These are phyloP conservation scores for Chroicocephalus ridibundus DNA, from an alignment of 2,113 vertebrate genomes.

Conservation along the genomic window DNA sequence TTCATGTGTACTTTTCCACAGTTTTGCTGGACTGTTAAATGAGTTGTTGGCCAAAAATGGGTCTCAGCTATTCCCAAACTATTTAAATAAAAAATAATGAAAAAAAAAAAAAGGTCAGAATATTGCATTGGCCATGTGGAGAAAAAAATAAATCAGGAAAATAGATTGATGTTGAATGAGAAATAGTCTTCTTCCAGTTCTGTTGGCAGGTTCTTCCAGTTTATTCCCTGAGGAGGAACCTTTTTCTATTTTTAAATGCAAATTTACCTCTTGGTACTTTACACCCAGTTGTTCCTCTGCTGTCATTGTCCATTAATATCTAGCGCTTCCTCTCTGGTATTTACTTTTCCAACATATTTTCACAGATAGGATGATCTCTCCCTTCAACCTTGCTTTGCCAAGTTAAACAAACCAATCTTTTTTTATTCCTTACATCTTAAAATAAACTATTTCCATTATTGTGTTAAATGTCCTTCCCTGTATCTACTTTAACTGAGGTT, in stretches of 20 bases:
- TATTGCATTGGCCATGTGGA: background rate
- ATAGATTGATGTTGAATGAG: background rate
- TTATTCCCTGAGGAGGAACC: background rate
- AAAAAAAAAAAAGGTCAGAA: background rate
- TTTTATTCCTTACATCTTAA: background rate
- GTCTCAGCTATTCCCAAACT: background rate
- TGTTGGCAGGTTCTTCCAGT: background rate
- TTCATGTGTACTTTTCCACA: background rate
- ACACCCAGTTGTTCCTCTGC: background rate
- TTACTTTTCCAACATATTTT: background rate
- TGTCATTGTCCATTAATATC: background rate
- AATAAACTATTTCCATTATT: background rate
- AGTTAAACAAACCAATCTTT: background rate
- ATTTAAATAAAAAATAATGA: background rate
- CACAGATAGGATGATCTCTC: background rate
- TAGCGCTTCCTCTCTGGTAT: background rate
- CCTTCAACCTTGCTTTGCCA: background rate
- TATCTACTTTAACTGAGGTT: background rate
- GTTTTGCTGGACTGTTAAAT: background rate
- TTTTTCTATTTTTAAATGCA: background rate
- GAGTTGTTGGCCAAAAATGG: background rate
- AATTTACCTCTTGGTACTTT: background rate
- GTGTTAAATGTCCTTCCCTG: background rate
- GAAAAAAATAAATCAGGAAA: background rate
- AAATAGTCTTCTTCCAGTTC: background rate